phyloP scores from a whole-genome alignment of 2,888 invertebrate species.

The Drosophila paramelanica region DNA sequence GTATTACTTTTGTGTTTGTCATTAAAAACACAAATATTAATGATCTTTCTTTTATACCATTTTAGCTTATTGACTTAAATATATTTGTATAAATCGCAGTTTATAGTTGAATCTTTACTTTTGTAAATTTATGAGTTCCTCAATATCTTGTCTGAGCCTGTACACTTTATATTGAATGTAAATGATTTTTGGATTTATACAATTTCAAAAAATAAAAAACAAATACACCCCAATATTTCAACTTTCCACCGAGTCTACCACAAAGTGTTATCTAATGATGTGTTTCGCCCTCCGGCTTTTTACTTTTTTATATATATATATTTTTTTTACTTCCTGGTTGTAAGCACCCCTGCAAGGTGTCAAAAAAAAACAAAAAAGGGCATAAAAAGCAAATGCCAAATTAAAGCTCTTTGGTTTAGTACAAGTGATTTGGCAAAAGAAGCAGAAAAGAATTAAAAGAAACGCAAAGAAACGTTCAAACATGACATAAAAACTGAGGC shows the following conservation, averaged over 20 bases:
- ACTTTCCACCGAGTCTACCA: conserved; percentile 9
- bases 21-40: no score
- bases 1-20: no score
- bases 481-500: conserved; percentile 53
- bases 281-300: conserved; percentile 54
- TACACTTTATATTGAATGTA: conserved; percentile 7
- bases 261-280: conserved; percentile 68
- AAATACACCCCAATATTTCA: conserved; percentile 13
- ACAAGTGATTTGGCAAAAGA: conserved; percentile 37
- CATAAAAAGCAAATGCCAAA: conserved; percentile 55
- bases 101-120: no score
- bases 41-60: no score
- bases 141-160: not conserved
- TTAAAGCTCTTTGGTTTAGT: conserved; percentile 62
- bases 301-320: conserved; percentile 6
- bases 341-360: conserved; percentile 47
- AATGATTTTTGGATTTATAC: conserved; percentile 12
- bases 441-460: conserved; percentile 24
- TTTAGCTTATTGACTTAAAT: no score
- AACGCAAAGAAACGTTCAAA: conserved; percentile 35
- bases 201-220: conserved; percentile 39
- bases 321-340: conserved; percentile 21
- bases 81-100: no score
- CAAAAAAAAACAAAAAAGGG: conserved; percentile 23
- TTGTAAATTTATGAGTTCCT: not conserved